A percentile compares a stretch with the other conserved stretches of the same genome.
Conservation (phyloP, 1,140 invertebrate genomes). For the Drosophila azteca region DNA sequence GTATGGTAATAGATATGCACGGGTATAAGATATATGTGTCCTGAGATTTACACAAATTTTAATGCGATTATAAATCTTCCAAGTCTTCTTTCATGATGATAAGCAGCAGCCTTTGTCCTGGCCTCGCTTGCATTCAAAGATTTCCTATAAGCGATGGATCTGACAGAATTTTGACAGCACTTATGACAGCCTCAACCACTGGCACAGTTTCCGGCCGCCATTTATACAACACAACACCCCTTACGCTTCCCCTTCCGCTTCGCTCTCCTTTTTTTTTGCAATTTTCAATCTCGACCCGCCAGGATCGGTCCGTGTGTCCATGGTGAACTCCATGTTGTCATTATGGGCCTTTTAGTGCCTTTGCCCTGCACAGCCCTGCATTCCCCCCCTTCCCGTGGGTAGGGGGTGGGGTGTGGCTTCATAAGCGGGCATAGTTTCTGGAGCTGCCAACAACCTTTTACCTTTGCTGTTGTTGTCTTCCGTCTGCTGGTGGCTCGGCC, state of each 20-base stretch:
- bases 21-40: constrained; percentile 15
- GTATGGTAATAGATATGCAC: constrained; percentile 12
- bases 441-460: constrained; percentile 64
- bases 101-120: constrained; percentile 32
- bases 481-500: constrained; percentile 14
- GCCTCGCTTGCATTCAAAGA: constrained; percentile 17
- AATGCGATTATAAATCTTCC: constrained; percentile 66
- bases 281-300: constrained; percentile 28
- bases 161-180: too few relatives aligned
- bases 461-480: constrained; percentile 52
- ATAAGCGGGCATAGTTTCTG: too few relatives aligned
- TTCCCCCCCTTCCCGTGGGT: too few relatives aligned
- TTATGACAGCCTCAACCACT: constrained; percentile 20
- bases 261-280: background rate
- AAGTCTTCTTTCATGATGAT: constrained; percentile 46
- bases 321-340: too few relatives aligned
- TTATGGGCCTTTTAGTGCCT: too few relatives aligned
- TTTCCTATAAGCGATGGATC: too few relatives aligned
- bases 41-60: constrained; percentile 62
- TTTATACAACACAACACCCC: constrained; percentile 14
- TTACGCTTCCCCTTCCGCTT: too few relatives aligned
- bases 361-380: too few relatives aligned
- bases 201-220: constrained; percentile 3
- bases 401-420: too few relatives aligned
- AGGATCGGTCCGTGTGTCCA: background rate